Evolutionary conservation across 2,888 invertebrate species (phyloP), one percentile per base, ranked within the genome.

Genomic region (Cosmia pyralina): DNA sequence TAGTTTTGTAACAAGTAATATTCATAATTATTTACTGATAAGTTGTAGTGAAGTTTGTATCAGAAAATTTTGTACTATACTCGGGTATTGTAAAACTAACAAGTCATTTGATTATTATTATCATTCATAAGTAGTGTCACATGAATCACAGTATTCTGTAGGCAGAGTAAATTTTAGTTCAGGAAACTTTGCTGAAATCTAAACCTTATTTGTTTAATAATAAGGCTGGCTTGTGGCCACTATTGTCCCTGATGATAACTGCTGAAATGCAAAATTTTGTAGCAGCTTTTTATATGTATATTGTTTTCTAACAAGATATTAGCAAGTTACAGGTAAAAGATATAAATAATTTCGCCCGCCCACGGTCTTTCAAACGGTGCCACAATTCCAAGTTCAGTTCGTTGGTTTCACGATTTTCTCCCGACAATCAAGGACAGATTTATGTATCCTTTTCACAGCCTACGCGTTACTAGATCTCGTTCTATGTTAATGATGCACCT

Each of bases 391-490:
- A 87, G 88, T 88, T 87, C 87, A 86, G 83, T 85, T 85, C 87
- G 88, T 90, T 89, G 88, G 88, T 92, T 92, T 91, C 91, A 90
- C 89, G 89, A 90, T 93, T 94, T 93, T 91, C 93, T 89, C 93
- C 85, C 88, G 88, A 92, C 93, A 92, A 91, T 91, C 89, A 86
- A 83, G 85, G 91, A 92, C 90, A 91, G 93, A 94, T 94, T 94
- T 94, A 94, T 94, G 89, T 88, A 88, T 90, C 90, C 90, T 90
- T 90, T 87, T 82, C 85, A 83, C 90, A 79, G 88, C 93, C 94
- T 90, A 94, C 93, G 91, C 93, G 72, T 82, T 85, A 81, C 83
- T 78, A 87, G 80, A 88, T 88, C 88, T 87, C 79, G 84, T 84
- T 87, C 85, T 81, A 87, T 84, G 88, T 84, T 87, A 87, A 89